A percentile compares a stretch with the other conserved stretches of the same genome.
Evolutionary conservation across 2,888 invertebrate species (phyloP).

Genomic region (Chaitophorus viminalis): DNA sequence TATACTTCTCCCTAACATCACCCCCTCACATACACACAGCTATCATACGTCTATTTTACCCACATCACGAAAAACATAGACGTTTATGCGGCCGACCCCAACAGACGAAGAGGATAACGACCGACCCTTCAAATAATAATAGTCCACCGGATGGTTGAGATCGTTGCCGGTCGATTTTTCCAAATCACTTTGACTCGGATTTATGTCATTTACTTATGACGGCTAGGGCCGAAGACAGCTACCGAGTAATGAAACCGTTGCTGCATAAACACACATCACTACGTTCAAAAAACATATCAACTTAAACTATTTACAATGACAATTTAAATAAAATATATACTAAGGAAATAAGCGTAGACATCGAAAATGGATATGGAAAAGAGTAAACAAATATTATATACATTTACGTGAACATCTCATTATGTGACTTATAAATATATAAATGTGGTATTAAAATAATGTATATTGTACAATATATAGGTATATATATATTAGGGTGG

Average conservation of each 20-base stretch:
- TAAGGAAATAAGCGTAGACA: background rate
- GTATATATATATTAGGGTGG: too few species aligned
- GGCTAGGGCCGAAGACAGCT: background rate
- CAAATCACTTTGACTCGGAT: constrained; percentile 16
- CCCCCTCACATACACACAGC: background rate
- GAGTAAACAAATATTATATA: too few species aligned
- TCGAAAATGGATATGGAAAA: too few species aligned
- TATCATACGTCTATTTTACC: constrained; percentile 32
- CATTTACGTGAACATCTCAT: too few species aligned
- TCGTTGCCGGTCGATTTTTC: constrained; percentile 22
- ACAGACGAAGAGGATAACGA: constrained; percentile 15
- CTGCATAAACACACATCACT: background rate
- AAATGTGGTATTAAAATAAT: too few species aligned
- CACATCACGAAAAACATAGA: constrained; percentile 30
- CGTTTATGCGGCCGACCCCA: constrained; percentile 35
- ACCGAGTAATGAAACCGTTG: background rate
- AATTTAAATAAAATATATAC: background rate
- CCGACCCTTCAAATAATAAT: constrained; percentile 43
- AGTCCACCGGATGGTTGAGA: background rate
- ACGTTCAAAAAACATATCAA: background rate
- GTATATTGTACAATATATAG: too few species aligned
- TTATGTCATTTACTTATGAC: constrained; percentile 12
- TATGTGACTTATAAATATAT: too few species aligned
- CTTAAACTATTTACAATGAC: background rate
- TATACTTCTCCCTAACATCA: too few species aligned